Evolutionary conservation across 2,113 vertebrate genomes (phyloP).

Genomic region (Zosterops lateralis): DNA sequence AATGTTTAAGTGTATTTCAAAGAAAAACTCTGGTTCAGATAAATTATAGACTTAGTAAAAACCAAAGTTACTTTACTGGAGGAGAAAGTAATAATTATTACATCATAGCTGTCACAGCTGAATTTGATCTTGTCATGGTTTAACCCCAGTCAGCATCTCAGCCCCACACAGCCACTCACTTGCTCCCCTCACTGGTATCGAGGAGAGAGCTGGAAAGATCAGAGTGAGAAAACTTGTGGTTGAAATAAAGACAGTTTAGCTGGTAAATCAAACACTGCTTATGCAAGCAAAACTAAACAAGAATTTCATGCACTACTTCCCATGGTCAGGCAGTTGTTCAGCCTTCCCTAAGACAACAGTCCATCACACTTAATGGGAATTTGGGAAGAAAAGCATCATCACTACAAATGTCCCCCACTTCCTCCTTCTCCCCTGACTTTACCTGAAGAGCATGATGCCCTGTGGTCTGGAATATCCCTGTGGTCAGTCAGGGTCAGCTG

Average conservation of each 20-base stretch:
- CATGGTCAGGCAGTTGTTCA: background rate
- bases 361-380: background rate
- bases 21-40: background rate
- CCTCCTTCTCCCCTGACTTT: background rate
- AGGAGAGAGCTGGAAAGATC: background rate
- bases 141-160: background rate
- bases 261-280: background rate
- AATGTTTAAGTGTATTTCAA: background rate
- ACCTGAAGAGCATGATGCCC: too few relatives aligned
- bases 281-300: background rate
- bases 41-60: background rate
- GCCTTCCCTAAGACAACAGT: background rate
- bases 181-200: accelerated
- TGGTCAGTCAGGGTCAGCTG: background rate
- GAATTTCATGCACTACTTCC: background rate
- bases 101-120: background rate
- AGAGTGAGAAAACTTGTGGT: background rate
- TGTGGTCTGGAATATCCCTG: background rate
- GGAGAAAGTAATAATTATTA: background rate
- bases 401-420: background rate
- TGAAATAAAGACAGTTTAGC: background rate
- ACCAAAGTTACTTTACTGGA: background rate
- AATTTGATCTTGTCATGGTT: background rate
- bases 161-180: background rate
- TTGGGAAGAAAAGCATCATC: background rate